Base-by-base conservation (phyloP, 2,113 vertebrate genomes). In the Phrynosoma blainvillii region DNA sequence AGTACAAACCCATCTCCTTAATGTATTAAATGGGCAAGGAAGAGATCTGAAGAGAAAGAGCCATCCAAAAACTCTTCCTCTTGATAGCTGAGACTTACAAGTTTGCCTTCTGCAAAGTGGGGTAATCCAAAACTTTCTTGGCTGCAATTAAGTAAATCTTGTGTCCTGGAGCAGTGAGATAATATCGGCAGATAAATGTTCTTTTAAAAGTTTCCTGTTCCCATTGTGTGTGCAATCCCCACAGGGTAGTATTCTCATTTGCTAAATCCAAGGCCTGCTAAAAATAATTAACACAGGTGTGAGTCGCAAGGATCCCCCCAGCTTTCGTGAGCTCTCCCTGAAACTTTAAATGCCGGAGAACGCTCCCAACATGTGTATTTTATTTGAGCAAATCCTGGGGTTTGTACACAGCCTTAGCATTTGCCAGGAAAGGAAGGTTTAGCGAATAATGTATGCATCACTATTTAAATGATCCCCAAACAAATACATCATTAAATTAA, bases 101-200 rank as follows among this genome's bases (percentile, higher is more conserved):
- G 91, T 84, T 90, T 93, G 85, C 92, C 65, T 83, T 89, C 84
- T 92, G 84, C 74, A 68, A 47, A 90, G 81, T 12, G 92, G 0
- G 0, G 90, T 95, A 96, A 96, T 94, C 93, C 91, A 91, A 93
- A 93, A 91, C 85, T 87, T 96, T 92, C 91, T 92, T 82, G 88
- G 91, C 91, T 92, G 91, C 93, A 93, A 91, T 94, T 93, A 95
- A 93, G 92, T 88, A 92, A 92, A 94, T 93, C 42, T 95, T 85
- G 74, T 91, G 89, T 92, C 93, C 92, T 90, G 89, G 85, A 93
- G 95, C 92, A 90, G 79, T 90, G 92, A 94, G 92, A 96, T 94
- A 92, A 77, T 92, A 95, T 94, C 94, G 92, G 77, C 71, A 78
- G 80, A 95, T 92, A 95, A 96, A 95, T 92, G 95, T 92, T 93